Percentiles rank a stretch among this genome's conserved stretches.
phyloP scores from a whole-genome alignment of 64 coral and sea anemone genomes.

The Actinia equina region DNA sequence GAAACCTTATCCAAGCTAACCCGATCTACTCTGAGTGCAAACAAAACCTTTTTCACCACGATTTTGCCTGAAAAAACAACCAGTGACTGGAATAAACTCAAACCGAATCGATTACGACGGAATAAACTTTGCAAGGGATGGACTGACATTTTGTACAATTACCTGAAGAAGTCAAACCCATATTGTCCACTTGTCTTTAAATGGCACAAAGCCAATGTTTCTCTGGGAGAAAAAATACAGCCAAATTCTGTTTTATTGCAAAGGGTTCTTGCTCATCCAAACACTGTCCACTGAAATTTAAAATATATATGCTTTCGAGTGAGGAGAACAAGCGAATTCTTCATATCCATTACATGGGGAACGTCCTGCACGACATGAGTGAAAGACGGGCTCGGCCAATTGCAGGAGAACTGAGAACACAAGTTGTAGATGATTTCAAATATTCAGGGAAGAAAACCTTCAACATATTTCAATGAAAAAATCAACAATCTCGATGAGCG shows the following conservation, averaged over 20 bases:
- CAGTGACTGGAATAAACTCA: background rate
- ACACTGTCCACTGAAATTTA: slow-evolving; percentile 8
- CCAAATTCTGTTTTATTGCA: slow-evolving; percentile 6
- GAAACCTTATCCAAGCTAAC: background rate
- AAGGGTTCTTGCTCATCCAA: slow-evolving; percentile 16
- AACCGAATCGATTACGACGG: background rate
- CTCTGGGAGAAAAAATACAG: background rate
- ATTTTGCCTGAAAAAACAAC: background rate
- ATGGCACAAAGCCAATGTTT: slow-evolving; percentile 1
- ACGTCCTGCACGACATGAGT: background rate
- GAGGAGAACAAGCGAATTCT: slow-evolving; percentile 23
- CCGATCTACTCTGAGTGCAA: background rate
- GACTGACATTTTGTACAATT: slow-evolving; percentile 8
- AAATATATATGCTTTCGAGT: slow-evolving; percentile 6
- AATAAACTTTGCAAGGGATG: background rate
- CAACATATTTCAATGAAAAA: too few species aligned
- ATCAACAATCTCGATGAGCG: too few species aligned
- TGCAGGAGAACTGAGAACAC: too few species aligned
- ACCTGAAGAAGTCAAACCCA: background rate
- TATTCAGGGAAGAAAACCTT: too few species aligned
- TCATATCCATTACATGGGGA: background rate
- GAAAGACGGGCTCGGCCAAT: slow-evolving; percentile 19
- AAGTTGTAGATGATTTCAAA: too few species aligned
- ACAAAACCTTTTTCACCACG: background rate
- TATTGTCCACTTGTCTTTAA: slow-evolving; percentile 18